Conservation (phyloP, 2,113 vertebrate genomes). For the Ammodytes marinus region DNA sequence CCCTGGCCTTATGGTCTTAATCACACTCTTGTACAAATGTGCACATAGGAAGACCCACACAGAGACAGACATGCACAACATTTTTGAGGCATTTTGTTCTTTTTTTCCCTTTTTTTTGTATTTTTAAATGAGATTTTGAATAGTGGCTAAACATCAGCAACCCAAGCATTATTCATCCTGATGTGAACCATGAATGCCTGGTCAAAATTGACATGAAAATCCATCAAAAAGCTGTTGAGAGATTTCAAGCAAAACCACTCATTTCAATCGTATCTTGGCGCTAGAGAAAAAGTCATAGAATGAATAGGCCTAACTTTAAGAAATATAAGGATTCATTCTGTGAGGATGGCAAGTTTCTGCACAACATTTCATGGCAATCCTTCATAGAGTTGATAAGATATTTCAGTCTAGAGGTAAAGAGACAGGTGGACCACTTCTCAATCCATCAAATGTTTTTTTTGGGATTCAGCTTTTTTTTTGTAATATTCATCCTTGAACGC, state of each 20-base stretch:
- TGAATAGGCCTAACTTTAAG: too few species aligned
- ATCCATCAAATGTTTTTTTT: neutral
- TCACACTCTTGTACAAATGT: slow-evolving; percentile 20
- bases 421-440: neutral
- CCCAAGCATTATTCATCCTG: too few species aligned
- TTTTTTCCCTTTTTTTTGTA: too few species aligned
- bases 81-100: too few species aligned
- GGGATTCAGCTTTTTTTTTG: neutral
- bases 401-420: neutral
- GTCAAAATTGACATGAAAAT: neutral
- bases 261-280: too few species aligned
- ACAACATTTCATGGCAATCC: neutral
- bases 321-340: neutral
- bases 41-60: slow-evolving; percentile 9
- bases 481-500: neutral
- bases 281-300: neutral
- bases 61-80: neutral
- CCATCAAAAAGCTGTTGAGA: neutral
- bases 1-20: slow-evolving; percentile 41
- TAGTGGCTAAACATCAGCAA: neutral
- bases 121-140: too few species aligned
- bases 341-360: neutral
- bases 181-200: neutral
- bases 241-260: neutral
- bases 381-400: neutral